phyloP scores from a whole-genome alignment of 2,888 invertebrate species.

The Phlogophora meticulosa region DNA sequence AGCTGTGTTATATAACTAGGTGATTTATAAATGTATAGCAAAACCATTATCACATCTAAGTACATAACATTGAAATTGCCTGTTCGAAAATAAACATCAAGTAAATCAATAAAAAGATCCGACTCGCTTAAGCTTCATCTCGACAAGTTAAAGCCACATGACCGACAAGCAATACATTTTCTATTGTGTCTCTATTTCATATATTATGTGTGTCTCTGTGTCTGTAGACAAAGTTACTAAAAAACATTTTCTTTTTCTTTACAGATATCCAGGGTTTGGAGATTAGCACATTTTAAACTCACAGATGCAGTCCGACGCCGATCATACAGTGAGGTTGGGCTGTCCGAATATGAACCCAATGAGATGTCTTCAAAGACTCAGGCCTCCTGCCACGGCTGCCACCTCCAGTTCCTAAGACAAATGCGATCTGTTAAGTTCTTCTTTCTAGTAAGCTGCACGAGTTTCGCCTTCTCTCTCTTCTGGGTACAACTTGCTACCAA shows the following conservation, averaged over 20 bases:
- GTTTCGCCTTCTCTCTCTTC: conserved; percentile 72
- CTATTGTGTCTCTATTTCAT: no score
- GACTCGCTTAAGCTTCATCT: no score
- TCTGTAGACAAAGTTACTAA: not conserved
- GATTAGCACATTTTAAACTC: conserved; percentile 5
- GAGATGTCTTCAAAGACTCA: conserved; percentile 67
- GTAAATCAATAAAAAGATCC: no score
- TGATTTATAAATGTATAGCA: no score
- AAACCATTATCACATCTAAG: no score
- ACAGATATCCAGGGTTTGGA: conserved; percentile 35
- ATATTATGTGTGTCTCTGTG: not conserved
- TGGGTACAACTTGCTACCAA: conserved; percentile 73
- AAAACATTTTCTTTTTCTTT: conserved; percentile 28
- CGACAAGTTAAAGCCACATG: no score
- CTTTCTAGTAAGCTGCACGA: conserved; percentile 72
- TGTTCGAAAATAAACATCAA: no score
- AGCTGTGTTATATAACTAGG: no score
- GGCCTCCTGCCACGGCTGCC: conserved; percentile 55
- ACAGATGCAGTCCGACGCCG: conserved; percentile 54
- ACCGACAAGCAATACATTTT: no score
- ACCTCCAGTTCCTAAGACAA: conserved; percentile 66
- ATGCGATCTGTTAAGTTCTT: conserved; percentile 73
- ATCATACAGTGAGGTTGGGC: conserved; percentile 8
- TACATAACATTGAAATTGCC: no score
- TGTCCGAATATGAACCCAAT: conserved; percentile 72